These are phyloP conservation scores for Plebejus argus DNA, from an alignment of 2,888 invertebrate species.

Conservation along the genomic window DNA sequence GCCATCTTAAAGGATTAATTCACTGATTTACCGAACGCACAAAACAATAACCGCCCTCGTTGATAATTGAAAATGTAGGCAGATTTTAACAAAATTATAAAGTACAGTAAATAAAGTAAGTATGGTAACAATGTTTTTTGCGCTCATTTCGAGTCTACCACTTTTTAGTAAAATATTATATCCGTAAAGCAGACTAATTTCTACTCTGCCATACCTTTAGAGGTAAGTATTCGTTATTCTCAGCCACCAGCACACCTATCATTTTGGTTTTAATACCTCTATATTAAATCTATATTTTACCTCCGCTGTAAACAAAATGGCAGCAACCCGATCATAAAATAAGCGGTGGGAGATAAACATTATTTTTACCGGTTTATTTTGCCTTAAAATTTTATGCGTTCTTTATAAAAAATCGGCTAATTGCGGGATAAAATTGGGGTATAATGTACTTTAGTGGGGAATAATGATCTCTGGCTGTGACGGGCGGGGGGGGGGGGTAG, in stretches of 20 bases:
- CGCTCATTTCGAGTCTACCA: too few species aligned
- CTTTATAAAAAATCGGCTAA: conserved; percentile 35
- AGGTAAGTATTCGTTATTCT: too few species aligned
- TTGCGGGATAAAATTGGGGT: conserved; percentile 41
- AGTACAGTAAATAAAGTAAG: too few species aligned
- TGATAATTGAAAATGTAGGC: not conserved
- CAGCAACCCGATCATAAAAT: not conserved
- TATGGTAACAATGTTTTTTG: too few species aligned
- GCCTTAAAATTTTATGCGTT: conserved; percentile 9
- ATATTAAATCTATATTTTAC: not conserved
- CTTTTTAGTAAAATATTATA: too few species aligned
- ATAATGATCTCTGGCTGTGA: conserved; percentile 56
- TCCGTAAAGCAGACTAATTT: too few species aligned
- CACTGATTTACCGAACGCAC: not conserved
- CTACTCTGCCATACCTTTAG: too few species aligned
- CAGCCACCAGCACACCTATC: too few species aligned
- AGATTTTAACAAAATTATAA: not conserved
- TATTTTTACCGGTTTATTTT: conserved; percentile 18
- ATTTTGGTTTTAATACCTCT: too few species aligned
- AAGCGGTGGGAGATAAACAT: conserved; percentile 3
- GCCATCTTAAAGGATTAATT: conserved; percentile 33
- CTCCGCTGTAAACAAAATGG: not conserved
- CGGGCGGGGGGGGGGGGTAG: conserved; percentile 47
- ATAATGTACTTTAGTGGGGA: conserved; percentile 35
- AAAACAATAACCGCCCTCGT: not conserved